Evolutionary conservation across 1,140 invertebrate genomes (phyloP).

Genomic region (Eumaeus atala): DNA sequence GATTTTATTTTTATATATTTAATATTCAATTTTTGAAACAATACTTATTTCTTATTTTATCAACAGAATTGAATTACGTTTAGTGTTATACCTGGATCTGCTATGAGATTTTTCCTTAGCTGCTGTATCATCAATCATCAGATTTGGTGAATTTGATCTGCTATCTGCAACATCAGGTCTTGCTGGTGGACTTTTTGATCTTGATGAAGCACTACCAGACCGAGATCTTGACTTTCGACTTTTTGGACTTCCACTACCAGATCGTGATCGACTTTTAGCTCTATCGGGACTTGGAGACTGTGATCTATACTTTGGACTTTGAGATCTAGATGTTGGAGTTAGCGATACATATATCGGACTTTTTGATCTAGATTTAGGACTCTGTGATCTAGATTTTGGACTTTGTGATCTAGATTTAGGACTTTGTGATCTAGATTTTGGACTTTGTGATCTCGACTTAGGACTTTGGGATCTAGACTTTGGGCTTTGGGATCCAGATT

Average conservation of each 20-base stretch:
- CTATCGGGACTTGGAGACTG: constrained; percentile 36
- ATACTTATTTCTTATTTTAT: no score
- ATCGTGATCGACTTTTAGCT: constrained; percentile 47
- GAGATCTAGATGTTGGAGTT: constrained; percentile 59
- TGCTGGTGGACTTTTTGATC: constrained; percentile 59
- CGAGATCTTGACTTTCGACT: constrained; percentile 51
- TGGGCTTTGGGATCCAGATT: constrained; percentile 47
- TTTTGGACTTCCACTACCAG: constrained; percentile 54
- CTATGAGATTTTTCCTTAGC: constrained; percentile 52
- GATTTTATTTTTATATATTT: no score
- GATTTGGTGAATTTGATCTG: constrained; percentile 75
- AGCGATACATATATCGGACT: constrained; percentile 56
- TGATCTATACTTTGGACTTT: constrained; percentile 42
- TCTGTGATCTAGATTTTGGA: constrained; percentile 52
- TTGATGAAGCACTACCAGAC: constrained; percentile 53
- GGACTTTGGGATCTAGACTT: constrained; percentile 48
- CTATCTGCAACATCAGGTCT: constrained; percentile 61
- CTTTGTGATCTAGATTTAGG: constrained; percentile 61
- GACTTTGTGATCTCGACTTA: constrained; percentile 44
- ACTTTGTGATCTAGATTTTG: constrained; percentile 71
- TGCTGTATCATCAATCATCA: constrained; percentile 74
- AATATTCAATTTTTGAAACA: no score
- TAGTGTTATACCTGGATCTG: constrained; percentile 62
- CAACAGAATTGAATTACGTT: no score
- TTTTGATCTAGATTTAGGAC: constrained; percentile 43